Conservation (phyloP, 2,113 vertebrate species). For the Periophthalmodon schlosseri region DNA sequence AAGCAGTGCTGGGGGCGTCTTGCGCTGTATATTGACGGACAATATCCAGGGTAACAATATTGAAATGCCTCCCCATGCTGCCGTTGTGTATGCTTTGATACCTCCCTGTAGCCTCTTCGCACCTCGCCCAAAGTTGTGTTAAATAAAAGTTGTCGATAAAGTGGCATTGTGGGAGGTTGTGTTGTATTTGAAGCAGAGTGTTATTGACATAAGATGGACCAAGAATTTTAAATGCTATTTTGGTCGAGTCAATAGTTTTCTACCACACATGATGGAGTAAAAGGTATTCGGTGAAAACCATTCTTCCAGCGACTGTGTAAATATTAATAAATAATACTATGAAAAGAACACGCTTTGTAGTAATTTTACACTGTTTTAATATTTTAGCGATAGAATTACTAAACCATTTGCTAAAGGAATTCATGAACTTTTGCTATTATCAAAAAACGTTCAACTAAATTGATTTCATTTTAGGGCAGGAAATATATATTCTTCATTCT, state of each 20-base stretch:
- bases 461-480: neutral
- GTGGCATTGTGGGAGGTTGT: conserved; percentile 15
- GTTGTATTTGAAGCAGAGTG: neutral
- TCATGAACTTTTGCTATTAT: neutral
- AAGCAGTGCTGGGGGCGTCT: conserved; percentile 5
- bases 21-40: neutral
- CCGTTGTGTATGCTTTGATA: neutral
- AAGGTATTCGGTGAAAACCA: neutral
- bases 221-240: neutral
- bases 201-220: neutral
- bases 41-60: conserved; percentile 15
- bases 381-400: neutral
- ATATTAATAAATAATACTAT: neutral
- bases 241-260: neutral
- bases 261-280: neutral
- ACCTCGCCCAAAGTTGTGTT: neutral
- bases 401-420: neutral
- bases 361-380: no score
- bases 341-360: no score
- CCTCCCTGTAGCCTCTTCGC: neutral
- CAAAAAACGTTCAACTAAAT: neutral
- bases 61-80: conserved; percentile 2
- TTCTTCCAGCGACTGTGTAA: neutral
- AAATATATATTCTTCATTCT: neutral
- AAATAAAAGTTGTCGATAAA: conserved; percentile 20